Evolutionary conservation across 2,797 vertebrate genomes (phyloP), one percentile per base, ranked within the genome.

Genomic region (Micromesistius poutassou): DNA sequence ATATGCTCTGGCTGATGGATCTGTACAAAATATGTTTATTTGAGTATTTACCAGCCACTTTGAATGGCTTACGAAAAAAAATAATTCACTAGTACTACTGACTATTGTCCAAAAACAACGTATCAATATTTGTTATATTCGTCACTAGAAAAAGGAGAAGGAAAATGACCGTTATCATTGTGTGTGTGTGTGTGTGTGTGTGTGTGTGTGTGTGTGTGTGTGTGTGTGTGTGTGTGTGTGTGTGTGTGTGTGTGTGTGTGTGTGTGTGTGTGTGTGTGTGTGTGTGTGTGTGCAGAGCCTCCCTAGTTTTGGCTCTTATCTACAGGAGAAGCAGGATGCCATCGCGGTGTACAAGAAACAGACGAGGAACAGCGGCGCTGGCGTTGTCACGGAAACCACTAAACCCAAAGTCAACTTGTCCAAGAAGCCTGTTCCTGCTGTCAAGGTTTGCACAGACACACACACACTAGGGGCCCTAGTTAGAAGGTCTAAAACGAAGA

Each of bases 241-340:
- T 50, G 42, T 50, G 46, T 50, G 46, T 50, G 46, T 19, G 19
- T 50, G 46, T 50, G 50, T 62, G 50, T 62, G 50, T 62, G 22
- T 62, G 6, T 62, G 22, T 83, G 14, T 62, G 50, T 19, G 16
- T 62, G 50, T 62, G 50, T 76, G 31, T 76, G 72, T 76, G 68
- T 75, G 22, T 82, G 78, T 79, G 19, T 84, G 2, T 83, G 46
- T 78, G 7, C 72, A 92, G 92, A 89, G 83, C 36, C 88, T 93
- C 25, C 92, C 92, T 0, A 92, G 90, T 79, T 93, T 93, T 50
- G 92, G 92, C 35, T 90, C 89, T 1, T 93, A 90, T 80, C 89
- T 93, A 13, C 71, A 83, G 72, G 70, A 90, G 81, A 91, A 62
- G 82, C 89, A 35, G 0, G 83, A 91, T 5, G 82, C 78, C 70